Base-by-base conservation (phyloP, 2,113 vertebrate genomes). In the Rana temporaria region DNA sequence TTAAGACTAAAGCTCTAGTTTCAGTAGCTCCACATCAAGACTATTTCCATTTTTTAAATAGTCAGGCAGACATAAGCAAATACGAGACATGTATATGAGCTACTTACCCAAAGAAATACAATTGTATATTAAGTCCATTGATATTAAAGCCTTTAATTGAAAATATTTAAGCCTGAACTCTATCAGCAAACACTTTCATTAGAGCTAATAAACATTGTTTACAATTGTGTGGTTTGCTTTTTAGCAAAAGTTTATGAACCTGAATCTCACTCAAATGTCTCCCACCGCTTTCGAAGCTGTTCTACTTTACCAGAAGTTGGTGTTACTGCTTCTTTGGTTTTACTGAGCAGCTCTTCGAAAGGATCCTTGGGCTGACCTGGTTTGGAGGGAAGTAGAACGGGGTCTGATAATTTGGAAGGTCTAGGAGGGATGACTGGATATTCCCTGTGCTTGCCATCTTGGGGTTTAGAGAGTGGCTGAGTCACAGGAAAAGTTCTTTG, bases 331-430 rank as follows among this genome's bases (percentile, higher is more conserved):
- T 94, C 92, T 89, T 91, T 93, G 59, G 91, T 96, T 89, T 97
- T 94, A 84, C 82, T 93, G 85, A 99, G 89, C 85, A 99, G 87
- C 87, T 98, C 97, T 84, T 96, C 95, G 91, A 99, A 99, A 1
- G 94, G 97, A 89, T 99, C 97, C 89, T 86, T 91, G 73, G 92
- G 71, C 68, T 92, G 91, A 63, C 77, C 88, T 79, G 87, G 64
- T 82, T 81, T 85, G 20, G 86, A 87, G 59, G 92, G 88, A 26
- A 77, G 84, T 64, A 89, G 84, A 48, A 84, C 85, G 14, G 92
- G 88, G 86, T 89, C 87, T 88, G 86, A 90, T 85, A 72, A 87
- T 81, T 85, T 90, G 32, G 81, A 86, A 78, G 93, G 89, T 84
- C 92, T 93, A 55, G 90, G 81, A 69, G 91, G 88, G 59, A 84